A percentile compares a stretch with the other conserved stretches of the same genome.
Conservation (phyloP, 2,113 vertebrate genomes). For the Heptranchias perlo region DNA sequence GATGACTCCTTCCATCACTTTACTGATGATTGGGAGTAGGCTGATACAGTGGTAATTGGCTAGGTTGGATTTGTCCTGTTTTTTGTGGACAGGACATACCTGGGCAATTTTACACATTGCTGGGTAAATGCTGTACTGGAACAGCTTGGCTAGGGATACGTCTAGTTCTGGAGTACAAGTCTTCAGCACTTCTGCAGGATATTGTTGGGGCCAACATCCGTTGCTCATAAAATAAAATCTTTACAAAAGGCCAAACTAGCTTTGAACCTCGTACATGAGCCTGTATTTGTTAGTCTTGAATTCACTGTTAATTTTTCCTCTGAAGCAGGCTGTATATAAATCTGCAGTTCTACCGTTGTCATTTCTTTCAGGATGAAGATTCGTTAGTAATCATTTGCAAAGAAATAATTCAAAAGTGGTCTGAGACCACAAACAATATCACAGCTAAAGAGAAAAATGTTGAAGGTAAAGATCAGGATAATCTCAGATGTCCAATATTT, state of each 20-base stretch:
- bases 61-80: neutral
- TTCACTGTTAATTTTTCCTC: neutral
- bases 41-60: neutral
- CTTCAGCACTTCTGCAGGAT: neutral
- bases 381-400: conserved; percentile 71
- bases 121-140: neutral
- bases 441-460: conserved; percentile 55
- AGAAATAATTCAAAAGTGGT: conserved; percentile 83
- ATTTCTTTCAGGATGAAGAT: conserved; percentile 74
- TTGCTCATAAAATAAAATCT: neutral
- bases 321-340: neutral
- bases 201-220: neutral
- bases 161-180: neutral
- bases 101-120: neutral
- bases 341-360: conserved; percentile 38
- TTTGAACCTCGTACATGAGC: neutral
- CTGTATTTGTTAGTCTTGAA: neutral
- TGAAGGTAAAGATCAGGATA: conserved; percentile 55
- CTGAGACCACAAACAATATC: conserved; percentile 56
- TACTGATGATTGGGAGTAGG: neutral
- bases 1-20: neutral
- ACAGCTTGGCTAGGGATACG: neutral
- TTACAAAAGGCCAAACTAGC: neutral
- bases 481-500: conserved; percentile 30
- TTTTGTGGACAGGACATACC: neutral